Evolutionary conservation across 2,113 vertebrate species (phyloP), one percentile per base, ranked within the genome.

Genomic region (Speoplatyrhinus poulsoni): DNA sequence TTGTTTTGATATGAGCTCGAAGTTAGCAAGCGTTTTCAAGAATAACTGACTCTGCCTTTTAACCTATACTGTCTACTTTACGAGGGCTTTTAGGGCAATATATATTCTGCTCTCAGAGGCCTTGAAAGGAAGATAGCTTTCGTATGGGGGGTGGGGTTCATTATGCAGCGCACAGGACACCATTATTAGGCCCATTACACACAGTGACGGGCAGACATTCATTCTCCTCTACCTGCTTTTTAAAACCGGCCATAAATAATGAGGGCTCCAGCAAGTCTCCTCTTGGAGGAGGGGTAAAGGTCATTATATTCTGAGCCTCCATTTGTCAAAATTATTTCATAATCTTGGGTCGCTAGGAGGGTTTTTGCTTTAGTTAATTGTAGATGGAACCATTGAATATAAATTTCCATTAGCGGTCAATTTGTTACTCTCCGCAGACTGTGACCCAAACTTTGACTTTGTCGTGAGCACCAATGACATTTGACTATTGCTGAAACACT

Each of bases 151-250:
- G 85, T 78, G 83, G 74, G 79, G 81, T 87, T 91, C 84, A 92
- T 91, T 91, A 90, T 91, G 87, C 87, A 67, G 80, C 54, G 60
- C 75, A 72, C 76, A 80, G 87, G 87, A 89, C 78, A 85, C 90
- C 90, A 92, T 93, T 92, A 92, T 91, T 88, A 90, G 91, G 82
- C 84, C 90, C 91, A 93, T 93, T 93, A 92, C 89, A 87, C 90
- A 90, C 89, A 82, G 76, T 91, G 90, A 92, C 90, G 92, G 90
- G 79, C 61, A 54, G 82, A 86, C 91, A 92, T 93, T 91, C 81
- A 91, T 92, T 91, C 87, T 90, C 82, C 84, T 76, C 82, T 89
- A 92, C 90, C 89, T 91, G 89, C 90, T 91, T 89, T 92, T 89
- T 90, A 92, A 90, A 91, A 87, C 75, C 81, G 46, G 66, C 88